Base-by-base conservation (phyloP, 2,888 invertebrate genomes). In the Agrochola lychnidis region DNA sequence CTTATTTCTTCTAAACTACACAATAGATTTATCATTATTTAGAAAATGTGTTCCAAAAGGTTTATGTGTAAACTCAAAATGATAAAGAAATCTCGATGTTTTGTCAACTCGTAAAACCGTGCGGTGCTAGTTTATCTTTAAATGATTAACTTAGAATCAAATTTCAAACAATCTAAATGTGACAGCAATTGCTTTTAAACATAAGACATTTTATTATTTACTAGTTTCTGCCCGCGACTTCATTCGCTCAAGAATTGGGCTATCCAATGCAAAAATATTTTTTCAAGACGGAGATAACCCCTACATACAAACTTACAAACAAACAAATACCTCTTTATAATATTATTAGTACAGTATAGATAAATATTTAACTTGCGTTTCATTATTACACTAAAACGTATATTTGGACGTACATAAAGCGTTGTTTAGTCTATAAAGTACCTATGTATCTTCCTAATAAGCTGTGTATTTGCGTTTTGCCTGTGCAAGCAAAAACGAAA, bases 401-500 rank as follows among this genome's bases (percentile, higher is more conserved):
- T 10, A 30, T 42, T 40, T 6, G 19, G 9, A 19, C 67, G 14
- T 51, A 22, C 14, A 51, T 67, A 51, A 48, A 48, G 14, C 36
- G 22, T 51, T 19, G 22, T 22, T 25, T 70, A 25, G 19, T 71
- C 16, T 30, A 36, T 61, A 14, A 62, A 75, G 61, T 9, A n/a
- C 10, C 1, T 25, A 22, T 4, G 10, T 42, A 59, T 51, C 16
- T 73, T 36, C 22, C 22, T 40, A 73, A 51, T 51, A 61, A 51
- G 12, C 59, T 51, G 25, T 53, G 16, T 74, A 25, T 48, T 63
- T 48, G 4, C 30, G 7, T 22, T 53, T 36, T 22, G 4, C 75
- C 14, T 45, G n/a, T 76, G 53, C 53, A 62, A 76, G 30, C n/a
- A 53, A 56, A 62, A 74, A 62, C 16, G 25, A 25, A 48, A 64